Evolutionary conservation across 2,888 invertebrate genomes (phyloP).

Genomic region (Aromia moschata): DNA sequence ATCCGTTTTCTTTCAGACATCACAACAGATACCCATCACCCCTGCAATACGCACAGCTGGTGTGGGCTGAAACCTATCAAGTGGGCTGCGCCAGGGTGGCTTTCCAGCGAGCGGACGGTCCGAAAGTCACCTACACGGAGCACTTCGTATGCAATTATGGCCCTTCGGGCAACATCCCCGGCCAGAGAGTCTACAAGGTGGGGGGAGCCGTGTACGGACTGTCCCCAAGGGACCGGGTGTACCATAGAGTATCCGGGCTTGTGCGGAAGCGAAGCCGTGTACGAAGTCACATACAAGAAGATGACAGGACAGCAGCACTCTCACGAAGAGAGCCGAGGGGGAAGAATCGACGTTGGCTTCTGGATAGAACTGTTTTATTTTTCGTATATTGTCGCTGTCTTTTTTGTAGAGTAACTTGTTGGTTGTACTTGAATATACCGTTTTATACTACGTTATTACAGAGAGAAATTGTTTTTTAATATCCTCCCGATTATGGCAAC

Average conservation of each 20-base stretch:
- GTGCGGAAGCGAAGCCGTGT: constrained; percentile 45
- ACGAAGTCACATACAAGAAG: constrained; percentile 27
- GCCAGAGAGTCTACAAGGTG: constrained; percentile 52
- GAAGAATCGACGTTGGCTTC: not conserved
- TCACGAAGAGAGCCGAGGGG: not conserved
- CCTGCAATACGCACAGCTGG: constrained; percentile 52
- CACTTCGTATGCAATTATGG: constrained; percentile 61
- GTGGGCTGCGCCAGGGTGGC: constrained; percentile 56
- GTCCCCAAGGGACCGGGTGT: constrained; percentile 55
- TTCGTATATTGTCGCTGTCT: not conserved
- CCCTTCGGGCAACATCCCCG: constrained; percentile 58
- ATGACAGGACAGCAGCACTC: not conserved
- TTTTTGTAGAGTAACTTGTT: not conserved
- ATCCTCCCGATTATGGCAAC: too few species aligned
- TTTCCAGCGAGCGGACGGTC: constrained; percentile 47
- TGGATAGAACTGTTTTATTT: not conserved
- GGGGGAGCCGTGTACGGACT: constrained; percentile 54
- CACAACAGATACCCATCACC: constrained; percentile 11
- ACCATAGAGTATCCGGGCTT: constrained; percentile 52
- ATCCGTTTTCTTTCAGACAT: not conserved
- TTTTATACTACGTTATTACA: too few species aligned
- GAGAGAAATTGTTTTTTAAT: too few species aligned
- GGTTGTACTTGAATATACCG: not conserved
- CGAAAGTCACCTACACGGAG: constrained; percentile 50
- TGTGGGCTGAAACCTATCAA: constrained; percentile 57